Base-by-base conservation (phyloP, 1,140 invertebrate genomes). In the Arion vulgaris region DNA sequence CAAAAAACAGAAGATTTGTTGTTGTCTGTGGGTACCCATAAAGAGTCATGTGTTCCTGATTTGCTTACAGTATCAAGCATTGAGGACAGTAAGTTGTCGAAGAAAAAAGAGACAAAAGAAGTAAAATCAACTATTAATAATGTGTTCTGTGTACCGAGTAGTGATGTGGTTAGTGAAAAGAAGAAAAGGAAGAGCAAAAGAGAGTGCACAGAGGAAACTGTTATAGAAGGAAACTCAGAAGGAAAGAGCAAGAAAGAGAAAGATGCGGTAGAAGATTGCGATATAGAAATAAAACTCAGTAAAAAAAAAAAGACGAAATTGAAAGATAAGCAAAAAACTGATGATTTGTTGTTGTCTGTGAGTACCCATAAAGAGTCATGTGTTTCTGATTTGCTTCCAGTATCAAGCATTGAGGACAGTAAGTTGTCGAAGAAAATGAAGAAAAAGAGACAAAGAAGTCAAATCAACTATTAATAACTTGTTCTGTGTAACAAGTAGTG, bases 231-330 rank as follows among this genome's bases (percentile, higher is more conserved):
- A 57, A 49, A 17, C 72, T 66, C 41, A 80, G 75, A 68, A 53
- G n/a, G 72, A 36, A 80, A 83, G 19, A 62, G 72, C 17, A 75
- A 62, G 72, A 78, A 71, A 41, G 26, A 13, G 11, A 72, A 76
- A 13, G 34, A 62, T 51, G 78, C 69, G 41, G 77, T 79, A 41
- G 9, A 45, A 41, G 71, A 72, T 26, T 26, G 26, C 41, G 5
- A 41, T 39, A 26, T 26, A 72, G 71, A 72, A 28, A 5, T 72
- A 4, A 39, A n/a, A n/a, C n/a, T 4, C 23, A 7, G 1, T 41
- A 45, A 72, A 19, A 39, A 72, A 72, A 1, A 38, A 11, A 72
- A 72, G 38, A 19, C 11, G n/a, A 72, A 41, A 28, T 17, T 11
- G 15, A n/a, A 72, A 41, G 0, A 23, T 26, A 72, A 72, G 38